phyloP scores from a whole-genome alignment of 2,888 invertebrate species.

The Tridacna crocea region DNA sequence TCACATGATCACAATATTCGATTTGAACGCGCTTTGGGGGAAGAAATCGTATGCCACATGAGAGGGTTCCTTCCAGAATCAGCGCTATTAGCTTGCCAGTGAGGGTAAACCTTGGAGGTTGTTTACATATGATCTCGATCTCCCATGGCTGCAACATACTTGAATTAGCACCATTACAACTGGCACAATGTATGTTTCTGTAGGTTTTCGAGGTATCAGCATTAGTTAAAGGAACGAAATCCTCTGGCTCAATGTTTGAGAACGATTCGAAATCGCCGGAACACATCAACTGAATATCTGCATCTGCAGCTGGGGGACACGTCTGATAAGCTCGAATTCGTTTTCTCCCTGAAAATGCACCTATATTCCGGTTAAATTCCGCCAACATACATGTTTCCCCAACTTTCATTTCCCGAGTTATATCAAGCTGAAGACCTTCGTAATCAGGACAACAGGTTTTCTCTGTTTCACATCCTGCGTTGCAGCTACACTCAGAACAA shows the following conservation, averaged over 20 bases:
- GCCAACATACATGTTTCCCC: constrained; percentile 4
- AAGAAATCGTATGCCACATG: neutral
- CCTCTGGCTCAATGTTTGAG: neutral
- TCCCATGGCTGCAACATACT: neutral
- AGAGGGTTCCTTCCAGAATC: neutral
- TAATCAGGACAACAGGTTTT: constrained; percentile 32
- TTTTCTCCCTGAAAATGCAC: neutral
- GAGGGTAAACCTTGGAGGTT: neutral
- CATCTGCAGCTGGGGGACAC: neutral
- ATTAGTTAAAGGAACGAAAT: constrained; percentile 20
- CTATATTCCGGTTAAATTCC: neutral
- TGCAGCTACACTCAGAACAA: constrained; percentile 18
- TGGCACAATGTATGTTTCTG: constrained; percentile 32
- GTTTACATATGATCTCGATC: neutral
- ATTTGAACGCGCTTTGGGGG: neutral
- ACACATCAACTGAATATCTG: neutral
- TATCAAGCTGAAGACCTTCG: neutral
- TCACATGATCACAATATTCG: neutral
- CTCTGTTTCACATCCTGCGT: constrained; percentile 15
- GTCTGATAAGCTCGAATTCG: neutral
- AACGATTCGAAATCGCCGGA: neutral
- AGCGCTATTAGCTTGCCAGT: neutral
- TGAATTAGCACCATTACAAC: constrained; percentile 17
- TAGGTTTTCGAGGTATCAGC: constrained; percentile 5
- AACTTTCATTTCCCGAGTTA: neutral